Percentiles rank a stretch among this genome's conserved stretches.
Evolutionary conservation across 1,140 invertebrate species (phyloP).

Genomic region (Ceratosolen fusciceps): DNA sequence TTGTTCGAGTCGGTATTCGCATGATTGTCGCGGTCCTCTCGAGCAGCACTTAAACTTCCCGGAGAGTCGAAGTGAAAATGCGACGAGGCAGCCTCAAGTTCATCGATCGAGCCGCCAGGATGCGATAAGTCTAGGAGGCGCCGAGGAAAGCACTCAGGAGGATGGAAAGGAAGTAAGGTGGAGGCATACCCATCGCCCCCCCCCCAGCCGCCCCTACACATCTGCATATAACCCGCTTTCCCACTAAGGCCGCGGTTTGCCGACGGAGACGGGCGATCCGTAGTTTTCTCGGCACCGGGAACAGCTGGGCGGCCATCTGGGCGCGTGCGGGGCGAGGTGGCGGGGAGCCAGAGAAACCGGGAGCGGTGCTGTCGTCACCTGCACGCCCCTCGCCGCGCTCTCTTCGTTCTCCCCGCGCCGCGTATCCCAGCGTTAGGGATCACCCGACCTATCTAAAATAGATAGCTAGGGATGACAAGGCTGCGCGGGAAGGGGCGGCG

Average conservation of each 20-base stretch:
- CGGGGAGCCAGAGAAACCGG: conserved; percentile 27
- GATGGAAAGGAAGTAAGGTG: conserved; percentile 1
- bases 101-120: conserved; percentile 9
- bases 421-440: background rate
- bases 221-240: conserved; percentile 62
- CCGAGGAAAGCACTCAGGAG: background rate
- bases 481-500: background rate
- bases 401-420: background rate
- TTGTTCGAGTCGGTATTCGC: no score
- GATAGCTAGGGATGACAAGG: background rate
- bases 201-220: conserved; percentile 29
- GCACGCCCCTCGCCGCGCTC: background rate
- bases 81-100: background rate
- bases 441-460: background rate
- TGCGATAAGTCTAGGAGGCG: background rate
- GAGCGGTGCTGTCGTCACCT: background rate
- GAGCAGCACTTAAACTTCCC: background rate
- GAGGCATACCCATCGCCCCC: background rate
- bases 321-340: conserved; percentile 27
- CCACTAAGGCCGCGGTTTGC: conserved; percentile 52
- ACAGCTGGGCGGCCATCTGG: conserved; percentile 41
- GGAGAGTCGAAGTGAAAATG: background rate
- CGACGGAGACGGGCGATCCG: background rate
- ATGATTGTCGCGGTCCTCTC: background rate
- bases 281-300: conserved; percentile 19